Conservation (phyloP, 2,113 vertebrate species). For the Archocentrus centrarchus region DNA sequence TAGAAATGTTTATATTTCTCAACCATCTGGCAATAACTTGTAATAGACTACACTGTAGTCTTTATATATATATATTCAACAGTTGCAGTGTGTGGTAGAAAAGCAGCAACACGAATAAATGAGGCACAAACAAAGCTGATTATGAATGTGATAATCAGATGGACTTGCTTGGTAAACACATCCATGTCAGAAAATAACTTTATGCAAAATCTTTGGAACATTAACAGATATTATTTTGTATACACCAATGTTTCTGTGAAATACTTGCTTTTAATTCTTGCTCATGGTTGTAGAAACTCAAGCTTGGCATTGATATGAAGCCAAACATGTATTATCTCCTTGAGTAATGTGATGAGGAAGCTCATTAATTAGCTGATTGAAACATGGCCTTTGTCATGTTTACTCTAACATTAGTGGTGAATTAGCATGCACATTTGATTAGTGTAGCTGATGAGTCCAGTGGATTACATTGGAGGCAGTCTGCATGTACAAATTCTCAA, state of each 20-base stretch:
- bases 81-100: not conserved
- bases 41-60: not conserved
- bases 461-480: constrained; percentile 47
- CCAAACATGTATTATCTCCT: constrained; percentile 10
- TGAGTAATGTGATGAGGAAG: constrained; percentile 51
- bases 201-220: not conserved
- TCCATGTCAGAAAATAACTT: not conserved
- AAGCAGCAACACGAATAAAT: not conserved
- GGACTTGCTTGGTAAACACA: not conserved
- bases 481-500: constrained; percentile 32
- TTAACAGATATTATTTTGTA: constrained; percentile 6
- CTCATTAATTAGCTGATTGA: constrained; percentile 60
- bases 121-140: not conserved
- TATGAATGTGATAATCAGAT: not conserved
- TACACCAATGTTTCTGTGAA: not conserved
- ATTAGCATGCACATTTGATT: constrained; percentile 66
- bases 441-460: constrained; percentile 52
- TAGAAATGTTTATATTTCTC: not conserved
- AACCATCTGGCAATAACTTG: not conserved
- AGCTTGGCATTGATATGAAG: constrained; percentile 19
- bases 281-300: not conserved
- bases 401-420: constrained; percentile 60
- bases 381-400: constrained; percentile 61
- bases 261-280: not conserved
- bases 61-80: constrained; percentile 3